Evolutionary conservation across 2,797 vertebrate genomes (phyloP), one percentile per base, ranked within the genome.

Genomic region (Oryzias sinensis): DNA sequence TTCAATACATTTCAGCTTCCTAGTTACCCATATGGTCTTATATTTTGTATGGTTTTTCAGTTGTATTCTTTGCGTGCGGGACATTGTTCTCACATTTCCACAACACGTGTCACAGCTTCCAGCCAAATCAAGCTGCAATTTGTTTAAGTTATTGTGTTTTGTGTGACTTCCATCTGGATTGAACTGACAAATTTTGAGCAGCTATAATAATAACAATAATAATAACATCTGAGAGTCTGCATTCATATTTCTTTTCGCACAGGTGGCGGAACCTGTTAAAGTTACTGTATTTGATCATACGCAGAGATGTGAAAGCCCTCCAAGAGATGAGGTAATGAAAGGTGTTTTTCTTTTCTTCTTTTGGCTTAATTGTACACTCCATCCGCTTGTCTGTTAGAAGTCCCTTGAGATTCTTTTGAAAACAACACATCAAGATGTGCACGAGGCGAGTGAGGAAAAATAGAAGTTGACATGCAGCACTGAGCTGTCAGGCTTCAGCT

Each of bases 401-500:
- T 76, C 77, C 64, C 72, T 18, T 43, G 70, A 72, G 82, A 79
- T 68, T 57, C 66, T 40, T 62, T 67, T 63, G 56, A 77, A 78
- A 74, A 59, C 59, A 69, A 78, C 70, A 68, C 59, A 72, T 85
- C 75, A 85, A 81, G 84, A 84, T 59, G 55, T 70, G 73, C 74
- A 59, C 6, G 44, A 76, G 61, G 62, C 52, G 40, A 71, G 42
- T 33, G 71, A 74, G 55, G 64, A 69, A 72, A 85, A 88, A 83
- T 72, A 66, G 61, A 73, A 70, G 77, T 63, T 79, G 86, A 83
- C 72, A 20, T 43, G 49, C 71, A 70, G 74, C 61, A 81, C 79
- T 81, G 82, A 88, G 84, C 81, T 85, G 84, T 88, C 86, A 86
- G 79, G 67, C 51, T 74, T 75, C 86, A 80, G 79, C 78, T 86